Percentiles rank a stretch among this genome's conserved stretches.
Conservation (phyloP, 2,888 invertebrate species). For the Coremacera marginata region DNA sequence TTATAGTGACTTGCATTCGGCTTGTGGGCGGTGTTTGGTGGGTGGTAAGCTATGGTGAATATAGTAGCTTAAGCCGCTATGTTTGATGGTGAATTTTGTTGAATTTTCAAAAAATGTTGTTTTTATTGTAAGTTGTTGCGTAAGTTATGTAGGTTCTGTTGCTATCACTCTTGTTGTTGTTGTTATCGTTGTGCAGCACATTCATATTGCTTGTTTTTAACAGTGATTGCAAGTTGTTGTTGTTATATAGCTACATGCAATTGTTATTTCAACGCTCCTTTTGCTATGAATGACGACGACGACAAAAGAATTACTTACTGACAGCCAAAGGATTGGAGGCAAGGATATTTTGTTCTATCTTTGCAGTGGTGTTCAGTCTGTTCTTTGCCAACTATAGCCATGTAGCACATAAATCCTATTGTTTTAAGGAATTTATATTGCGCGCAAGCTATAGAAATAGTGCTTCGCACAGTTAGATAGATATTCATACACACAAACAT, state of each 20-base stretch:
- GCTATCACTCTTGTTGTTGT: conserved; percentile 8
- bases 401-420: too few species aligned
- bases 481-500: too few species aligned
- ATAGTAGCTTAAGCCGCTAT: conserved; percentile 24
- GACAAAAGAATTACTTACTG: neutral
- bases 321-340: conserved; percentile 3
- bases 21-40: conserved; percentile 6
- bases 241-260: neutral
- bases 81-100: conserved; percentile 3
- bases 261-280: neutral
- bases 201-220: conserved; percentile 16
- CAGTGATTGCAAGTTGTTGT: neutral
- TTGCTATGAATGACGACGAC: neutral
- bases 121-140: neutral
- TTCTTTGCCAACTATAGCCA: too few species aligned
- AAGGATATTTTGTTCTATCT: too few species aligned
- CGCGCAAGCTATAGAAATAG: too few species aligned
- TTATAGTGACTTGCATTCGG: conserved; percentile 39
- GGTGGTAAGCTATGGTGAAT: conserved; percentile 6
- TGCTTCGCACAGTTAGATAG: too few species aligned
- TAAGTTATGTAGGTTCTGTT: conserved; percentile 22
- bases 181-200: conserved; percentile 20
- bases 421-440: too few species aligned
- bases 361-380: too few species aligned
- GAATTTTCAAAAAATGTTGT: neutral